phyloP scores from a whole-genome alignment of 2,113 vertebrate genomes.

The Phalacrocorax aristotelis region DNA sequence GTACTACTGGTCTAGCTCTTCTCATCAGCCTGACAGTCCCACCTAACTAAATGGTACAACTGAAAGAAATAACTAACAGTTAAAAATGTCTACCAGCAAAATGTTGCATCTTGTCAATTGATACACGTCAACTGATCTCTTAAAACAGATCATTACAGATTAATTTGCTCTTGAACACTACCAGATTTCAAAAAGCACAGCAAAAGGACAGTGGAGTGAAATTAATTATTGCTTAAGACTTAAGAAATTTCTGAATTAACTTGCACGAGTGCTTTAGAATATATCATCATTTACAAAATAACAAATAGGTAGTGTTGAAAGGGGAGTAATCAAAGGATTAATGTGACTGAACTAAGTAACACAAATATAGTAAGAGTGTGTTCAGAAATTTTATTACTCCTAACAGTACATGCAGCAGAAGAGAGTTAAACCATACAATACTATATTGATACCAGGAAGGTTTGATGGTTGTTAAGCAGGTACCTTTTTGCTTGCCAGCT shows the following conservation, averaged over 20 bases:
- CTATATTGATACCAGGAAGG: background rate
- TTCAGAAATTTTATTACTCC: background rate
- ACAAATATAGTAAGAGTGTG: background rate
- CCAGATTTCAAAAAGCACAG: background rate
- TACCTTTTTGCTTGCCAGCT: background rate
- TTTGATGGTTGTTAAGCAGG: background rate
- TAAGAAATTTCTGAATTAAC: background rate
- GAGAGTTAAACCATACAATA: background rate
- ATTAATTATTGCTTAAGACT: background rate
- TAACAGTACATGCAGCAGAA: background rate
- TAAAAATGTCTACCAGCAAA: background rate
- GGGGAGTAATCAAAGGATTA: background rate
- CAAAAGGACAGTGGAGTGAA: background rate
- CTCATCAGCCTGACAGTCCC: background rate
- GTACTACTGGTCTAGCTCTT: background rate
- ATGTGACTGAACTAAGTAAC: background rate
- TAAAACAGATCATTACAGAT: background rate
- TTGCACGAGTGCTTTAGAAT: background rate
- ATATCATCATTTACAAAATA: background rate
- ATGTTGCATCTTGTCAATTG: background rate
- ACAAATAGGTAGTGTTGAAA: background rate
- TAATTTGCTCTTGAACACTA: background rate
- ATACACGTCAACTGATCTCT: background rate
- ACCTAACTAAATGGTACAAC: background rate
- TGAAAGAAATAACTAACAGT: background rate